These are phyloP conservation scores for Xylota segnis DNA, from an alignment of 2,888 invertebrate genomes.

Conservation along the genomic window DNA sequence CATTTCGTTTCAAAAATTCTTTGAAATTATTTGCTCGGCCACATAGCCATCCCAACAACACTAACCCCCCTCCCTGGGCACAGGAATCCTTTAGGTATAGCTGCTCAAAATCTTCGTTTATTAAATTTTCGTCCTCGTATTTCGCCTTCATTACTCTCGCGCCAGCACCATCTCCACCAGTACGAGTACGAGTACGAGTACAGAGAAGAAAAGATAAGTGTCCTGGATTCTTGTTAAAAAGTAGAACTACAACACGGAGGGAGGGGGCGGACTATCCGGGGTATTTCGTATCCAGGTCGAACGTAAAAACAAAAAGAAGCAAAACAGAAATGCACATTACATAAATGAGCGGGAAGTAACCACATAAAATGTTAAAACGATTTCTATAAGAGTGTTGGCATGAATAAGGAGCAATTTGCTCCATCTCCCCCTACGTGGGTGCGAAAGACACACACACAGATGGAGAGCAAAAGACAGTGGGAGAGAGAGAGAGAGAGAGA, in stretches of 20 bases:
- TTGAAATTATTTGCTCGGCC: background rate
- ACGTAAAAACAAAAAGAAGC: conserved; percentile 42
- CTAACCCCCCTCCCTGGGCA: background rate
- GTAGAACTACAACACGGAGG: conserved; percentile 54
- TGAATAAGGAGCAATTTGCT: conserved; percentile 70
- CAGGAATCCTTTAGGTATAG: conserved; percentile 12
- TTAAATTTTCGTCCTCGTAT: conserved; percentile 51
- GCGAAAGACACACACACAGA: background rate
- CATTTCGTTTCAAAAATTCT: background rate
- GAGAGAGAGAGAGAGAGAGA: background rate
- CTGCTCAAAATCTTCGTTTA: conserved; percentile 43
- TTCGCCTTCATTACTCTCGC: conserved; percentile 27
- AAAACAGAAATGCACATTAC: conserved; percentile 39
- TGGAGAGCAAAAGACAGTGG: background rate
- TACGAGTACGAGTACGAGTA: background rate
- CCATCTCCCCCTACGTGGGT: conserved; percentile 20
- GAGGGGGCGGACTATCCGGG: conserved; percentile 19
- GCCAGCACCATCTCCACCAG: background rate
- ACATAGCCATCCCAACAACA: background rate
- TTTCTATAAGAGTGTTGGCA: conserved; percentile 75
- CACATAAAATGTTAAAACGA: conserved; percentile 81
- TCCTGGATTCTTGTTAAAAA: conserved; percentile 78
- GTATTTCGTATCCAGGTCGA: conserved; percentile 47
- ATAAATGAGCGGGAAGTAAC: conserved; percentile 80
- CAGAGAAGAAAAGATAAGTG: conserved; percentile 59